Conservation (phyloP, 1,140 invertebrate species). For the Heliconius nattereri region DNA sequence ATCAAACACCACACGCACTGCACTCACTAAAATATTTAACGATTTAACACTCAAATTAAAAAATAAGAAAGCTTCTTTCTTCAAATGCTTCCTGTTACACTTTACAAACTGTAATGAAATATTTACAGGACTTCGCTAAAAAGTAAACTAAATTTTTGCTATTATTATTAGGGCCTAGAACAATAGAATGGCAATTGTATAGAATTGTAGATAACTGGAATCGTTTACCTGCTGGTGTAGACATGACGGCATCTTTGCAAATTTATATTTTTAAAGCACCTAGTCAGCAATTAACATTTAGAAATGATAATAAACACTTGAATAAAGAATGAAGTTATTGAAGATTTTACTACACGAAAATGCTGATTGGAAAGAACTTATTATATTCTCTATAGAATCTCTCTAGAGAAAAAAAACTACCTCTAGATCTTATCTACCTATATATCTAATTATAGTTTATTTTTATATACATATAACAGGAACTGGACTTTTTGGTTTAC, state of each 20-base stretch:
- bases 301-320: background rate
- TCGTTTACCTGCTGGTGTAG: background rate
- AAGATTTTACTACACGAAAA: background rate
- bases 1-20: background rate
- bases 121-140: background rate
- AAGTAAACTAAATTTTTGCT: background rate
- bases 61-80: background rate
- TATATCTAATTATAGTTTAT: too few relatives aligned
- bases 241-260: background rate
- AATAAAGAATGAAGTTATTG: background rate
- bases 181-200: conserved; percentile 8
- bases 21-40: background rate
- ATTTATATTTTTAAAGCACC: background rate
- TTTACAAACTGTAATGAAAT: background rate
- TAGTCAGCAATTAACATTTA: background rate
- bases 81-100: background rate
- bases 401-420: too few relatives aligned
- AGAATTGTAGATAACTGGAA: background rate
- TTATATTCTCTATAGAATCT: too few relatives aligned
- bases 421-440: too few relatives aligned
- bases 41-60: background rate
- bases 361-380: background rate
- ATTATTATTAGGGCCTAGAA: conserved; percentile 2
- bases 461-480: too few relatives aligned
- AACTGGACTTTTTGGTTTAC: too few relatives aligned